Evolutionary conservation across 2,888 invertebrate species (phyloP).

Genomic region (Apodemia zela): DNA sequence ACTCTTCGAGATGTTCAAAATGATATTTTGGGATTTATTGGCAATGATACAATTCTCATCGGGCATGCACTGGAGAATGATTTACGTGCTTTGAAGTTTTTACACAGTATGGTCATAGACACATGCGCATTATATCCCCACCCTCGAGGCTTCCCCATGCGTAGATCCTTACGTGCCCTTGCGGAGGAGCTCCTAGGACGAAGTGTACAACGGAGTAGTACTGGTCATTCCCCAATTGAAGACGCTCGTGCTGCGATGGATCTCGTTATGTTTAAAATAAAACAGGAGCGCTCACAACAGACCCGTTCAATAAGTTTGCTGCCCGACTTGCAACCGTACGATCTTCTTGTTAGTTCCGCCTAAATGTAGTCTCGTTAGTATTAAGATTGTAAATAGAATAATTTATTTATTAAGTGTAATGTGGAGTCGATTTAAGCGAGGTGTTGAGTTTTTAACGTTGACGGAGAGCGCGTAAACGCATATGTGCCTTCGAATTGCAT

Average conservation of each 20-base stretch:
- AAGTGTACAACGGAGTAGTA: slow-evolving; percentile 87
- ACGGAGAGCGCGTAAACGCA: slow-evolving; percentile 72
- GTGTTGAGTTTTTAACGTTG: slow-evolving; percentile 63
- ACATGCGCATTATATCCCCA: slow-evolving; percentile 95
- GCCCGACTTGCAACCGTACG: slow-evolving; percentile 64
- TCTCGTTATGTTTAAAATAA: slow-evolving; percentile 89
- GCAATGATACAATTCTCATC: slow-evolving; percentile 92
- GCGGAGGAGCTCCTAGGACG: slow-evolving; percentile 86
- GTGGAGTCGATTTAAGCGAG: slow-evolving; percentile 47
- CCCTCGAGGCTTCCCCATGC: slow-evolving; percentile 88
- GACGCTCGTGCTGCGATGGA: slow-evolving; percentile 95
- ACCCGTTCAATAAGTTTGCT: slow-evolving; percentile 36
- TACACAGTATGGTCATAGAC: slow-evolving; percentile 92
- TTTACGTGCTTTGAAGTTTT: slow-evolving; percentile 89
- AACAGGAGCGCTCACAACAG: slow-evolving; percentile 44
- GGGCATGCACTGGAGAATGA: slow-evolving; percentile 98
- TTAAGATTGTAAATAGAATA: slow-evolving; percentile 16
- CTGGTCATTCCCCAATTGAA: slow-evolving; percentile 94
- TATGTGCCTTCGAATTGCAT: slow-evolving; percentile 79
- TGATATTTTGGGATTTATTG: slow-evolving; percentile 89
- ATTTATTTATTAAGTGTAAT: slow-evolving; percentile 30
- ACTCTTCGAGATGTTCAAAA: slow-evolving; percentile 90
- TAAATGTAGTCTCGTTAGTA: slow-evolving; percentile 38
- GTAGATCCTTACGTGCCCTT: slow-evolving; percentile 90
- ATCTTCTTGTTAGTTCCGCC: slow-evolving; percentile 69